Percentiles rank a stretch among this genome's conserved stretches.
phyloP scores from a whole-genome alignment of 2,888 invertebrate species.

The Leucozona laternaria region DNA sequence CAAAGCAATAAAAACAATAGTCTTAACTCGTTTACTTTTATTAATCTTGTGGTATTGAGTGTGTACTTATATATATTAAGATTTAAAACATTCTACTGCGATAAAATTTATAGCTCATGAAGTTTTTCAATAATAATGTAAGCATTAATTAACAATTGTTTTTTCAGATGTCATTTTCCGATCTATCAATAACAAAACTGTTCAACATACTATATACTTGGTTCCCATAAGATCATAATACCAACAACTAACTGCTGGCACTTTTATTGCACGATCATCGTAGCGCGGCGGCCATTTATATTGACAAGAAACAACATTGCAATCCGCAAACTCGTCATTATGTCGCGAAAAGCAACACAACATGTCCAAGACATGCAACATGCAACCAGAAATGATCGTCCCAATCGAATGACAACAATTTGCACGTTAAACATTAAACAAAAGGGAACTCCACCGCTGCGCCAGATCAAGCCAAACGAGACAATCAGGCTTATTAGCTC shows the following conservation, averaged over 20 bases:
- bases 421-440: conserved; percentile 67
- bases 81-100: not conserved
- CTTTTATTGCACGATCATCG: not conserved
- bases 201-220: not conserved
- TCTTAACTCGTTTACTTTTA: not conserved
- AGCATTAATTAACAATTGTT: conserved; percentile 15
- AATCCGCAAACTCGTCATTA: conserved; percentile 30
- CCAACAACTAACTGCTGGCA: conserved; percentile 1
- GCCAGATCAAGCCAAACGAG: conserved; percentile 8
- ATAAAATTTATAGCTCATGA: not conserved
- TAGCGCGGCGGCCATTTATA: conserved; percentile 27
- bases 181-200: not conserved
- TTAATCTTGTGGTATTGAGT: not conserved
- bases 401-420: conserved; percentile 68
- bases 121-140: not conserved
- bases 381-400: conserved; percentile 47
- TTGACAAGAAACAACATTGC: conserved; percentile 22
- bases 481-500: conserved; percentile 56
- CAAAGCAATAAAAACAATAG: no score
- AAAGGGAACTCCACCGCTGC: conserved; percentile 21
- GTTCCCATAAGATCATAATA: conserved; percentile 42
- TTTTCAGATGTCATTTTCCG: conserved; percentile 17
- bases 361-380: conserved; percentile 46
- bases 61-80: not conserved
- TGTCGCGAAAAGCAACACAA: conserved; percentile 12